Evolutionary conservation across 2,113 vertebrate genomes (phyloP), one percentile per base, ranked within the genome.

Genomic region (Hippocampus abdominalis): DNA sequence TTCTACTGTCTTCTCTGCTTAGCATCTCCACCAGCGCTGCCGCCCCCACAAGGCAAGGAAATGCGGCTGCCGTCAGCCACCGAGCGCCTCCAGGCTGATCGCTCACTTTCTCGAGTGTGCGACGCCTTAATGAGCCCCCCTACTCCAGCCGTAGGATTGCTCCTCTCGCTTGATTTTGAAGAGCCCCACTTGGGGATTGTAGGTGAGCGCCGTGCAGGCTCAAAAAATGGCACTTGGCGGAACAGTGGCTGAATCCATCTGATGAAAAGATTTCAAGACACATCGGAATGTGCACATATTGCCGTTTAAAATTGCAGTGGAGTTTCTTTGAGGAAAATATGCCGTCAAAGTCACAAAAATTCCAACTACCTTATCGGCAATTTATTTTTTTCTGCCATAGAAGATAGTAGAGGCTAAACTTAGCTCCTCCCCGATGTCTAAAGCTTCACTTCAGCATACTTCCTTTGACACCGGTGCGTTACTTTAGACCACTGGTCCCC

Each of bases 51-150:
- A 71, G 71, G 66, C 79, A 69, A 57, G 66, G 64, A 82, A 84
- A 84, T 78, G 67, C 84, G 83, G 81, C 80, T 84, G 80, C 84
- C 82, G 84, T 86, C 88, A 88, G 80, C 81, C 85, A 83, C 84
- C 15, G 57, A 72, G 74, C 82, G 75, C 82, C 82, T 81, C 73
- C 71, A 81, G 89, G 75, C 80, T 89, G 85, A 87, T 86, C 80
- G 85, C 86, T 87, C 79, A 79, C 83, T 91, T 80, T 81, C 66
- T 75, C 75, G 81, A 84, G 86, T 85, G 80, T 15, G 44, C 67
- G 6, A 67, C 69, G 75, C 77, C 72, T 80, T 85, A 89, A 89
- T 81, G 83, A 89, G 82, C 69, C 64, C 72, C 72, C 71, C 61
- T 72, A 66, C 75, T 80, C 79, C 80, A 64, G 66, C 63, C 3